Percentiles rank a stretch among this genome's conserved stretches.
phyloP scores from a whole-genome alignment of 2,888 invertebrate species.

The Tupiocoris notatus region DNA sequence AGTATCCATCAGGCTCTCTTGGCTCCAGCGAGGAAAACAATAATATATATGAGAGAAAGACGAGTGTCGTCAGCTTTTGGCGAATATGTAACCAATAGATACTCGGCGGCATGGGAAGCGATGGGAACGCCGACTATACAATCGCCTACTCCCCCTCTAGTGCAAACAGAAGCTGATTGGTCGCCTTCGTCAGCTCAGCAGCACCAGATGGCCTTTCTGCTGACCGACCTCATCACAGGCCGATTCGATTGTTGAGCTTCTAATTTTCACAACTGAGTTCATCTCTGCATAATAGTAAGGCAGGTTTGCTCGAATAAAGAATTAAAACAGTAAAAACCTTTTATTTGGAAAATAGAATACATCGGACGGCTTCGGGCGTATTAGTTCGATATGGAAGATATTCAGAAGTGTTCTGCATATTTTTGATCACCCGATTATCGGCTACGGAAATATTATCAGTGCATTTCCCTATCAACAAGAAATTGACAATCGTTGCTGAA shows the following conservation, averaged over 20 bases:
- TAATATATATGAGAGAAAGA: background rate
- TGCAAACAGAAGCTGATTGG: background rate
- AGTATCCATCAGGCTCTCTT: background rate
- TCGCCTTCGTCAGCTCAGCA: background rate
- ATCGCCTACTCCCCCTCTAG: slow-evolving; percentile 5
- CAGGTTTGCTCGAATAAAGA: background rate
- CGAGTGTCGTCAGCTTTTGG: slow-evolving; percentile 24
- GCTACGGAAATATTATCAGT: too few species aligned
- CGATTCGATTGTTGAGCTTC: slow-evolving; percentile 24
- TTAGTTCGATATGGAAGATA: background rate
- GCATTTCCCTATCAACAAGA: background rate
- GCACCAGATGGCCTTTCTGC: background rate
- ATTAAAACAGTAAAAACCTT: slow-evolving; percentile 20
- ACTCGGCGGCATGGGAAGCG: background rate
- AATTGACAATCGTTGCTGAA: too few species aligned
- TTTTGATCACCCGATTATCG: too few species aligned
- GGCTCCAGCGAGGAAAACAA: slow-evolving; percentile 9
- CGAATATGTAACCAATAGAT: slow-evolving; percentile 12
- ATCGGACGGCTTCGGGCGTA: background rate
- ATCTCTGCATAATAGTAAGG: background rate
- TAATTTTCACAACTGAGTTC: too few species aligned
- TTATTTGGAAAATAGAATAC: slow-evolving; percentile 32
- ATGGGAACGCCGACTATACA: background rate
- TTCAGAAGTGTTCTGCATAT: background rate
- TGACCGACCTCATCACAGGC: background rate